A percentile compares a stretch with the other conserved stretches of the same genome.
Evolutionary conservation across 2,888 invertebrate species (phyloP).

Genomic region (Hydraecia micacea): DNA sequence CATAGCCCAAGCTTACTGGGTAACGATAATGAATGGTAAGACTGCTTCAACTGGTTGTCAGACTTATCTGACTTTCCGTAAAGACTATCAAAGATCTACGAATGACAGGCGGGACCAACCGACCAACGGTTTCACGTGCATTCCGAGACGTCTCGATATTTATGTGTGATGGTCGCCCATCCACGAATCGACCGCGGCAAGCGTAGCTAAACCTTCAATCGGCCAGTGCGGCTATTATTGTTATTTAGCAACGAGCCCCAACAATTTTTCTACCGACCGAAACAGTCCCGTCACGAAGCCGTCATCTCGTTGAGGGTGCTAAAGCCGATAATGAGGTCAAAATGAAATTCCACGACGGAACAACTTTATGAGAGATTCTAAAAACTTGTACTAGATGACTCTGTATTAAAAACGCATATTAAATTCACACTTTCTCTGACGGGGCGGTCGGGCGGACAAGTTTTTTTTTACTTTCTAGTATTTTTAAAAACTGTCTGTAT

Average conservation of each 20-base stretch:
- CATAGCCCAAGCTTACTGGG: background rate
- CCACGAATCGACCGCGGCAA: background rate
- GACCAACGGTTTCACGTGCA: background rate
- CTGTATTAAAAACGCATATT: no score
- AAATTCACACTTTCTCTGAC: no score
- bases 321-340: no score
- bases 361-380: no score
- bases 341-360: no score
- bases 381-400: no score
- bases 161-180: background rate
- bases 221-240: no score
- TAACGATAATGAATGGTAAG: no score
- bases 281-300: background rate
- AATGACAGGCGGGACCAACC: background rate
- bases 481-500: no score
- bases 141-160: background rate
- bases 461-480: no score
- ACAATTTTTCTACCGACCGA: background rate
- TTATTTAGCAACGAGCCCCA: background rate
- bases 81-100: background rate
- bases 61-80: background rate
- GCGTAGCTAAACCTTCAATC: no score
- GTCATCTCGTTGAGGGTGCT: background rate
- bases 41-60: background rate
- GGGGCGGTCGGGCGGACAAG: no score